Evolutionary conservation across 2,113 vertebrate species (phyloP).

Genomic region (Brevimyrus niger): DNA sequence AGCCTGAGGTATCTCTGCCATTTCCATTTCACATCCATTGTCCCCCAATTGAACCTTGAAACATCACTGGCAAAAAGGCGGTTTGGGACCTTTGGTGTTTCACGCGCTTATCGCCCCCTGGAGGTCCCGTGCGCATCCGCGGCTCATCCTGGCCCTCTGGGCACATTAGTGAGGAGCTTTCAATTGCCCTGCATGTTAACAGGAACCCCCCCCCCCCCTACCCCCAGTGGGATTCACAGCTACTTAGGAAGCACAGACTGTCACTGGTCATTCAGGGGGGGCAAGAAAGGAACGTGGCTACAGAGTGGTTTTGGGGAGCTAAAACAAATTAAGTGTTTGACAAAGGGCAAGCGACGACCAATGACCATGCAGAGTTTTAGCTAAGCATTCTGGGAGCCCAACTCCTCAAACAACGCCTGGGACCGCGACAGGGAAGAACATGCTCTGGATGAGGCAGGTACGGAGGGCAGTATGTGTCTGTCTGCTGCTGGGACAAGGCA

Average conservation of each 20-base stretch:
- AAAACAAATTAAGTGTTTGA: slow-evolving; percentile 42
- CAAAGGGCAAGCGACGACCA: slow-evolving; percentile 30
- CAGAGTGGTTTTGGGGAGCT: slow-evolving; percentile 48
- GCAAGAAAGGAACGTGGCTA: slow-evolving; percentile 22
- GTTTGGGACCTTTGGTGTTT: slow-evolving; percentile 39
- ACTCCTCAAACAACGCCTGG: slow-evolving; percentile 7
- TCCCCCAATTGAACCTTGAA: slow-evolving; percentile 37
- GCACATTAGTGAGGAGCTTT: slow-evolving; percentile 66
- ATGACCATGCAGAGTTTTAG: slow-evolving; percentile 23
- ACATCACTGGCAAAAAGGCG: slow-evolving; percentile 36
- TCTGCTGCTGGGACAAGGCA: not conserved
- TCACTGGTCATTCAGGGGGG: slow-evolving; percentile 21
- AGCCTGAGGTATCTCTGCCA: slow-evolving; percentile 29
- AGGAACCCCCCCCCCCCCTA: slow-evolving; percentile 36
- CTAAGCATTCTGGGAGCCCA: slow-evolving; percentile 22
- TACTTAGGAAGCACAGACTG: slow-evolving; percentile 46
- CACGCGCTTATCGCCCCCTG: slow-evolving; percentile 33
- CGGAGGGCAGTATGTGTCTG: not conserved
- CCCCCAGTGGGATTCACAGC: slow-evolving; percentile 38
- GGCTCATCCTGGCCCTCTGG: slow-evolving; percentile 53
- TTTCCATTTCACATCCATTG: slow-evolving; percentile 48
- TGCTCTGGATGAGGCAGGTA: not conserved
- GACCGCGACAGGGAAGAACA: not conserved
- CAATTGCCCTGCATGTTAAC: slow-evolving; percentile 67
- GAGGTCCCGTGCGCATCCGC: slow-evolving; percentile 57